Conservation (phyloP, 2,113 vertebrate species). For the Malurus melanocephalus region DNA sequence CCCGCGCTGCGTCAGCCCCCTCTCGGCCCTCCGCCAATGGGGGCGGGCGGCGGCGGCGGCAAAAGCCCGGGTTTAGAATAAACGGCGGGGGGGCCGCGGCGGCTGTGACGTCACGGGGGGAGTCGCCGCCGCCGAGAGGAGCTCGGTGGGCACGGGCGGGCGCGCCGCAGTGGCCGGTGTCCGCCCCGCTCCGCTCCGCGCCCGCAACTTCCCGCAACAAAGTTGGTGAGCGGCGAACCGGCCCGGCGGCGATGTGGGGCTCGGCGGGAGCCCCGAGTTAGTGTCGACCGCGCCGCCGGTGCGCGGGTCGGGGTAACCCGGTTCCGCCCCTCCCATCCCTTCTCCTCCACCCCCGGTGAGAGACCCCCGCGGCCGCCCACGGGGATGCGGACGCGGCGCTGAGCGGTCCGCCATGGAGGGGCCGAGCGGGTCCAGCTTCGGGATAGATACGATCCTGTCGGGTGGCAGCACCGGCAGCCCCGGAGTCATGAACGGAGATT, state of each 20-base stretch:
- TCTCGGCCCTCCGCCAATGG: constrained; percentile 77
- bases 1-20: constrained; percentile 69
- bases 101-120: constrained; percentile 92
- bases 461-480: constrained; percentile 83
- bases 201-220: constrained; percentile 87
- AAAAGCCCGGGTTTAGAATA: constrained; percentile 73
- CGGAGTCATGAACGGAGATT: constrained; percentile 90
- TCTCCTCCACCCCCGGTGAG: neutral
- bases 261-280: neutral
- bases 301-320: neutral
- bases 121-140: constrained; percentile 86
- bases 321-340: neutral
- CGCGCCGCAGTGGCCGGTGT: constrained; percentile 82
- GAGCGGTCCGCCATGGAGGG: constrained; percentile 86
- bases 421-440: constrained; percentile 93
- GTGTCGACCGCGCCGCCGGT: neutral
- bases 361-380: constrained; percentile 49
- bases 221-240: constrained; percentile 70
- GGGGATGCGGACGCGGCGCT: constrained; percentile 81
- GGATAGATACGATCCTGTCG: constrained; percentile 97
- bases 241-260: constrained; percentile 2
- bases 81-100: constrained; percentile 70
- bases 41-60: constrained; percentile 59
- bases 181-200: constrained; percentile 73
- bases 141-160: constrained; percentile 86